Base-by-base conservation (phyloP, 1,140 invertebrate species). In the Rhopalosiphum maidis region DNA sequence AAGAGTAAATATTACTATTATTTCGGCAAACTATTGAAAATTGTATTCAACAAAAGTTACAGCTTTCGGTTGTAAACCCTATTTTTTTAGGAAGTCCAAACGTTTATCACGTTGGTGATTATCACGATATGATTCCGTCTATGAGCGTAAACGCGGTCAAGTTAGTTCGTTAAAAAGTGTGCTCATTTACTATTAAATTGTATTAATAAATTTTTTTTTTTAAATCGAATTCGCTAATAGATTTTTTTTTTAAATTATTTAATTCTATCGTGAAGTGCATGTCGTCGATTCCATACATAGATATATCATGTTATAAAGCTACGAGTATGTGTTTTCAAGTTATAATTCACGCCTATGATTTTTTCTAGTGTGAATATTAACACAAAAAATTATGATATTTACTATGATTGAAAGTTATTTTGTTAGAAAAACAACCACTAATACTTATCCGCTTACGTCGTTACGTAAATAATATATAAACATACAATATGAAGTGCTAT, bases 41-140 rank as follows among this genome's bases (percentile, higher is more conserved):
- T n/a, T 18, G 0, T 6, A 4, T n/a, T 18, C 1, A 11, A n/a
- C 0, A 18, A 21, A 4, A n/a, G 11, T 18, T 51, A 21, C 2
- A 51, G 0, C 0, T 51, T 77, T 77, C n/a, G 15, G n/a, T n/a
- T 15, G 15, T 5, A 1, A 5, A 77, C 5, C 1, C 1, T 0
- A n/a, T 77, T n/a, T n/a, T n/a, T 77, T n/a, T 77, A 77, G 30
- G 5, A 18, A n/a, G 0, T 1, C 0, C 15, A 18, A 68, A 68
- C 15, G 30, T 68, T 15, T n/a, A n/a, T n/a, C 55, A 60, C 30
- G 30, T 11, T 3, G 55, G 0, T 7, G 11, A 4, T 18, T 30
- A n/a, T n/a, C 30, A 5, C 60, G 3, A 77, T 77, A 9, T n/a
- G 15, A 6, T 77, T 77, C n/a, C 30, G 15, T n/a, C 30, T 6